Conservation (phyloP, 2,113 vertebrate genomes). For the Scatophagus argus region DNA sequence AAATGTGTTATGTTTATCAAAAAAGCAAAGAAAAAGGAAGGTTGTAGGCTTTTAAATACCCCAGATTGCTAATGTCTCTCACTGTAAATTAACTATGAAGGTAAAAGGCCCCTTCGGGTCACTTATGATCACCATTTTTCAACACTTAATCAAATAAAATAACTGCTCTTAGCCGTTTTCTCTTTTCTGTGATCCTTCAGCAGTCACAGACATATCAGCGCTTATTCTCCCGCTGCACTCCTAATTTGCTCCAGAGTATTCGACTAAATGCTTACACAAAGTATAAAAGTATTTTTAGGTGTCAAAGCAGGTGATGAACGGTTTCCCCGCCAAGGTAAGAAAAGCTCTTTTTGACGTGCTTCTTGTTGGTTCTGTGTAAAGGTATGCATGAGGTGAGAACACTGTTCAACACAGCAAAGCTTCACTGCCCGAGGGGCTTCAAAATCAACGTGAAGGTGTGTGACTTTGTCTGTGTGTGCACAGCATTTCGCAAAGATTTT, state of each 20-base stretch:
- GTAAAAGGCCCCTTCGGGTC: constrained; percentile 10
- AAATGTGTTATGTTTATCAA: neutral
- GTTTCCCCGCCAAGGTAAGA: constrained; percentile 2
- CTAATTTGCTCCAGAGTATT: neutral
- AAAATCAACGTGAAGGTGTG: neutral
- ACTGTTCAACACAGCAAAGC: constrained; percentile 5
- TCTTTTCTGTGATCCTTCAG: neutral
- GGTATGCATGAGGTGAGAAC: constrained; percentile 28
- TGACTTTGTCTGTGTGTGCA: neutral
- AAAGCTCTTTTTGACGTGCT: constrained; percentile 14
- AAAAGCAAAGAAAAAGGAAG: constrained; percentile 2
- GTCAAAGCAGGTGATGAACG: constrained; percentile 41
- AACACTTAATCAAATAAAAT: too few species aligned
- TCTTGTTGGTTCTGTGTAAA: constrained; percentile 11
- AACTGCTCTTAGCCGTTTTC: neutral
- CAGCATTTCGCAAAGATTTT: neutral
- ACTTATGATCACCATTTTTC: constrained; percentile 3
- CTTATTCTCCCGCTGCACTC: neutral
- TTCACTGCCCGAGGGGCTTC: constrained; percentile 1
- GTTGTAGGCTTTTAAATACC: constrained; percentile 19
- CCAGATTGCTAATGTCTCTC: constrained; percentile 17
- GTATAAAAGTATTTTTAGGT: constrained; percentile 24
- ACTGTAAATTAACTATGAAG: constrained; percentile 24
- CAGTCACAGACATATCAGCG: neutral
- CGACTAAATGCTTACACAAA: constrained; percentile 13